Evolutionary conservation across 1,140 invertebrate species (phyloP), one percentile per base, ranked within the genome.

Genomic region (Radopholus similis): DNA sequence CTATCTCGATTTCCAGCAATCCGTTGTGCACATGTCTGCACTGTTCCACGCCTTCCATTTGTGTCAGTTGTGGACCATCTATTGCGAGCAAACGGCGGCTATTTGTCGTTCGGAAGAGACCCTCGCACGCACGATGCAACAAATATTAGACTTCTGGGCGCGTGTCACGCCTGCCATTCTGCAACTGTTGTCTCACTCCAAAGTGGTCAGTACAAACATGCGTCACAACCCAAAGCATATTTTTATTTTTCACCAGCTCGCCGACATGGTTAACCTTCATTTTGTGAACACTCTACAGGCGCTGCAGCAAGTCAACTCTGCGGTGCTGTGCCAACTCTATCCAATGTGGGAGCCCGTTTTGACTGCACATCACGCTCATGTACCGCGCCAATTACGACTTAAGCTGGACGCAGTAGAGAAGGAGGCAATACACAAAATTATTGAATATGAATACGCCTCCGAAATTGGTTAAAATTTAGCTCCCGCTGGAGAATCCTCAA

Each of bases 121-220:
- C 56, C 88, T 90, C 78, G 32, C 18, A 6, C 51, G 53, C 9
- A 89, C 90, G 0, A 87, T 89, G 83, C 89, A 89, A 63, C 90
- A 93, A 71, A 86, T 97, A n/a, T 88, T 95, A 74, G 95, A 98
- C 84, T 98, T 98, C 86, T 99, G 95, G 95, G 90, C 90, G 4
- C 93, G 96, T 85, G 90, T 98, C 1, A 97, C 95, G 21, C 95
- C 72, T 93, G 91, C 90, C 59, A 90, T 99, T 67, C 84, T 98
- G 35, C 92, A 97, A 83, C 85, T 98, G 28, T 88, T 97, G 8
- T 90, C 91, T 15, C 90, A 93, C 81, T 94, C 92, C 6, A 95
- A 93, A 88, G 88, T 91, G 72, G 91, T 94, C 82, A 87, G 88
- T 84, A 65, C 15, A 8, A 58, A 32, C n/a, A n/a, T n/a, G n/a